Percentiles rank a stretch among this genome's conserved stretches.
These are phyloP conservation scores for Pelusios castaneus DNA, from an alignment of 2,113 vertebrate species.

Conservation along the genomic window DNA sequence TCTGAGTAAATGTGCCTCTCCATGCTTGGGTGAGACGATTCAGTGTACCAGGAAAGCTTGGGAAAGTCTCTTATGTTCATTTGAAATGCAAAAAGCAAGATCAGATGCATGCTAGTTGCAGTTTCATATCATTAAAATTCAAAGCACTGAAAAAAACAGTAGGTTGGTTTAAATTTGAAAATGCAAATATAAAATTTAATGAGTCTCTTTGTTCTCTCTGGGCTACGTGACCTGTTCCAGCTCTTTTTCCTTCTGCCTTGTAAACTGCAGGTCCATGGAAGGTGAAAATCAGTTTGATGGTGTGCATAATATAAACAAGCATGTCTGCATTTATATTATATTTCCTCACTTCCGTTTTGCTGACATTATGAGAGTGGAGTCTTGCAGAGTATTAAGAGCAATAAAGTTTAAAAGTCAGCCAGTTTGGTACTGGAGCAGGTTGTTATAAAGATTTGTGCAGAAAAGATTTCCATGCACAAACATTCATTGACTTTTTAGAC, in stretches of 20 bases:
- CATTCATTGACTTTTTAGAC: background rate
- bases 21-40: background rate
- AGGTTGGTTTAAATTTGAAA: constrained; percentile 27
- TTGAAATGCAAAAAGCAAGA: background rate
- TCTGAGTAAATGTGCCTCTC: background rate
- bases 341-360: background rate
- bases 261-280: constrained; percentile 3
- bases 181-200: constrained; percentile 48
- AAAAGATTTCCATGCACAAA: background rate
- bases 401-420: background rate
- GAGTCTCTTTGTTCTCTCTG: constrained; percentile 37
- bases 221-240: background rate
- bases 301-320: background rate
- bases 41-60: background rate
- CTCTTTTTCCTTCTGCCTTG: constrained; percentile 25
- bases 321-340: background rate
- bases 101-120: background rate
- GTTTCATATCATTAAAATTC: constrained; percentile 37
- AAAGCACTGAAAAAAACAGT: constrained; percentile 43
- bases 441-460: background rate
- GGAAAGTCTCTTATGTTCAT: background rate
- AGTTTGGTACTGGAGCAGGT: background rate
- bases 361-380: background rate
- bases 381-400: constrained; percentile 10
- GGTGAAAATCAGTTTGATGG: constrained; percentile 32